Evolutionary conservation across 2,797 vertebrate species (phyloP).

Genomic region (Betta splendens): DNA sequence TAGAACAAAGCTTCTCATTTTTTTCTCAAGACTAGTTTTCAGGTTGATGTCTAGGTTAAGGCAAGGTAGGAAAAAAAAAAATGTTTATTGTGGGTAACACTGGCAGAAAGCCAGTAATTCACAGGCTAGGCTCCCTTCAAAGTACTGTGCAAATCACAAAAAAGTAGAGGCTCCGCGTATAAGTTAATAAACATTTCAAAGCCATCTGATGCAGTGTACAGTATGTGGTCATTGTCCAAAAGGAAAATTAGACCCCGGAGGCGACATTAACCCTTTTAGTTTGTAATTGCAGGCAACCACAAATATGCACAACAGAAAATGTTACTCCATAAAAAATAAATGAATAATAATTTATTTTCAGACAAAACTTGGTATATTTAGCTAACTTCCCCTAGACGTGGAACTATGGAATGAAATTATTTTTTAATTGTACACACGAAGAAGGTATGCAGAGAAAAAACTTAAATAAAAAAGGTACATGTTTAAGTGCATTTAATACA

Average conservation of each 20-base stretch:
- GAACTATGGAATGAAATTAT: constrained; percentile 9
- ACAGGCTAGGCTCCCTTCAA: no score
- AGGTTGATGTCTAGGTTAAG: no score
- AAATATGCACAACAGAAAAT: no score
- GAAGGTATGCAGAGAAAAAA: constrained; percentile 2
- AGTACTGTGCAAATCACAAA: no score
- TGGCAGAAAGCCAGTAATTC: no score
- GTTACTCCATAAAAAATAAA: constrained; percentile 18
- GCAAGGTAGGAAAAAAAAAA: no score
- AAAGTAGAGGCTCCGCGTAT: no score
- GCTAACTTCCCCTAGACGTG: constrained; percentile 13
- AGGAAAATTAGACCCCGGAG: no score
- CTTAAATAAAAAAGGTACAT: constrained; percentile 16
- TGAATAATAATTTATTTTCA: constrained; percentile 58
- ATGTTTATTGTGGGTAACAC: no score
- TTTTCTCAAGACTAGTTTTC: no score
- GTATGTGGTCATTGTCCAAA: no score
- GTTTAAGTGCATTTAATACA: constrained; percentile 73
- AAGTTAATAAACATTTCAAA: constrained; percentile 8
- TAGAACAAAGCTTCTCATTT: no score
- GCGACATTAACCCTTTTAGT: fast-evolving
- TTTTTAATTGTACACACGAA: neutral
- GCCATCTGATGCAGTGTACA: neutral
- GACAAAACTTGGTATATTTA: constrained; percentile 43
- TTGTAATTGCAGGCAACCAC: neutral